Conservation (phyloP, 2,797 vertebrate genomes). For the Clarias laeviceps region DNA sequence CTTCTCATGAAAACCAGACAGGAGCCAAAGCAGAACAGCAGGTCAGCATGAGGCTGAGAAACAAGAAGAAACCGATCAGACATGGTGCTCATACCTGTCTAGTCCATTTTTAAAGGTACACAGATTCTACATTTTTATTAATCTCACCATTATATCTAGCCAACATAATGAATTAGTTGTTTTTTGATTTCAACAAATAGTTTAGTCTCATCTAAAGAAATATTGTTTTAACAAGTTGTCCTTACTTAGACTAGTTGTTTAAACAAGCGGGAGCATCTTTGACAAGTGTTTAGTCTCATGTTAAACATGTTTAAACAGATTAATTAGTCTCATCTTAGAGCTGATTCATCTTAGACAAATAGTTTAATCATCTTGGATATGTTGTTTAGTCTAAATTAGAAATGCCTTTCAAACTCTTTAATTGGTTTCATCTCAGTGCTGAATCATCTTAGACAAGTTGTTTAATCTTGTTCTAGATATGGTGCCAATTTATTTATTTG, state of each 20-base stretch:
- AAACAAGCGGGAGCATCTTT: no score
- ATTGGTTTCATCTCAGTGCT: not conserved
- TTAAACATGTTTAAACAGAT: not conserved
- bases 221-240: no score
- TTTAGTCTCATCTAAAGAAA: no score
- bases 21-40: not conserved
- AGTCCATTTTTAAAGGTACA: not conserved
- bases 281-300: no score
- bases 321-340: not conserved
- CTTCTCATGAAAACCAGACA: not conserved
- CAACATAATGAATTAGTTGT: not conserved
- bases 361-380: no score
- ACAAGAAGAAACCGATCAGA: not conserved
- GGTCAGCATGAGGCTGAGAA: not conserved
- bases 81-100: not conserved
- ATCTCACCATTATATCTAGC: not conserved
- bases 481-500: no score
- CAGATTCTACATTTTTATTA: not conserved
- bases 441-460: not conserved
- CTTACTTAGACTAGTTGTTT: no score
- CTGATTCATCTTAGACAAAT: no score
- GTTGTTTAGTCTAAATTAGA: not conserved
- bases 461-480: not conserved
- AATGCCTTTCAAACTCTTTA: not conserved
- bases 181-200: not conserved